These are phyloP conservation scores for Siniperca scherzeri DNA, from an alignment of 2,797 vertebrate species.

Conservation along the genomic window DNA sequence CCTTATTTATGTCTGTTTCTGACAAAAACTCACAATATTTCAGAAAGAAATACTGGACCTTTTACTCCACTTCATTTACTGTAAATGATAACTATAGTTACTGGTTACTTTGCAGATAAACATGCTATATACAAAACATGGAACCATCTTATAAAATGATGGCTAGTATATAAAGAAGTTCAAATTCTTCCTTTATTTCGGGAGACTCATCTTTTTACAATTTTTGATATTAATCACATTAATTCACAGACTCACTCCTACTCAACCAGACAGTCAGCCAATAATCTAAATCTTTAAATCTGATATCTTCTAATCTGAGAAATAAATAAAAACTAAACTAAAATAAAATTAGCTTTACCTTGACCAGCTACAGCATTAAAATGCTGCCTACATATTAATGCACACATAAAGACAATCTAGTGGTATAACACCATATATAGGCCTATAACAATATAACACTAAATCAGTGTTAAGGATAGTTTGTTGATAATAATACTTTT, in stretches of 20 bases:
- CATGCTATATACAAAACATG: not conserved
- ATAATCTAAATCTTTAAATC: not conserved
- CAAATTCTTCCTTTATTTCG: not conserved
- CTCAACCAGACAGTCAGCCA: not conserved
- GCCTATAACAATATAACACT: not conserved
- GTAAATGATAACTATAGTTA: not conserved
- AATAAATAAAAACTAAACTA: not conserved
- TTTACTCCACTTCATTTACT: not conserved
- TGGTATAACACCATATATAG: not conserved
- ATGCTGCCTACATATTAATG: not conserved
- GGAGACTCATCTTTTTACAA: not conserved
- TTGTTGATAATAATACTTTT: too few species aligned
- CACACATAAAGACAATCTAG: not conserved
- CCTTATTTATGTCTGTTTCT: constrained; percentile 24
- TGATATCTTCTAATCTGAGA: too few species aligned
- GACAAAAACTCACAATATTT: not conserved
- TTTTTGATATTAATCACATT: not conserved
- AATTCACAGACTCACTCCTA: not conserved
- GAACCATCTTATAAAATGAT: too few species aligned
- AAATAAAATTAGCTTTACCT: not conserved
- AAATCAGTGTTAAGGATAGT: not conserved
- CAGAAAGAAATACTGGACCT: not conserved
- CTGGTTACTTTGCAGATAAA: not conserved
- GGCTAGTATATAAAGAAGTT: not conserved
- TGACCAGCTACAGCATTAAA: not conserved